A percentile compares a stretch with the other conserved stretches of the same genome.
These are phyloP conservation scores for Procambarus virginalis DNA, from an alignment of 1,140 invertebrate genomes.

Conservation along the genomic window DNA sequence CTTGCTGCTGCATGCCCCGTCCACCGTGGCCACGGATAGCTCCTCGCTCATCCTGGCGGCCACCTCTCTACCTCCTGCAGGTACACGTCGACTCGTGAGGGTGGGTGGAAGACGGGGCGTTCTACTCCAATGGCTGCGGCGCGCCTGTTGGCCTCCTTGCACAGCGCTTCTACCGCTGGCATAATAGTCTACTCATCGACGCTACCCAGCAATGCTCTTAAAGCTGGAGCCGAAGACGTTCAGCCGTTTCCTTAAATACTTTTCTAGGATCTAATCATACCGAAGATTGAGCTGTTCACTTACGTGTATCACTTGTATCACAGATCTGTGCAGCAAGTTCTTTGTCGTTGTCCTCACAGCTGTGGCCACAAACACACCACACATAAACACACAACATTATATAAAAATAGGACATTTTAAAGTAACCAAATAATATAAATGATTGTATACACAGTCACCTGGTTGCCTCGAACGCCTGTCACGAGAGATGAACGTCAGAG, in stretches of 20 bases:
- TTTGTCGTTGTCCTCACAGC: not conserved
- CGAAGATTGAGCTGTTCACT: slow-evolving; percentile 21
- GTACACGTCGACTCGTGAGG: not conserved
- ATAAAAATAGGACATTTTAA: not conserved
- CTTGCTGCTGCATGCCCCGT: slow-evolving; percentile 36
- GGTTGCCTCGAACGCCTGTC: not conserved
- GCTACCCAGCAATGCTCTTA: not conserved
- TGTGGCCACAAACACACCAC: not conserved
- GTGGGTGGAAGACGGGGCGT: not conserved
- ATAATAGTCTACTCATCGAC: not conserved
- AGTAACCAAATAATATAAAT: no score
- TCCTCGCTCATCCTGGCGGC: slow-evolving; percentile 51
- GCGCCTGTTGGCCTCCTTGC: not conserved
- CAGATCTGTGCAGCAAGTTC: slow-evolving; percentile 4
- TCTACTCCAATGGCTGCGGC: not conserved
- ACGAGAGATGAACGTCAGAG: no score
- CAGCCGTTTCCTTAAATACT: not conserved
- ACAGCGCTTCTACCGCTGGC: not conserved
- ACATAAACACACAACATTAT: not conserved
- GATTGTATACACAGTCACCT: no score
- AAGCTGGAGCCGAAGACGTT: not conserved
- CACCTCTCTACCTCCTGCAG: not conserved
- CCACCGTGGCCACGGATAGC: slow-evolving; percentile 52
- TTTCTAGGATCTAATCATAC: slow-evolving; percentile 8
- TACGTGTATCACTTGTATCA: slow-evolving; percentile 16